Evolutionary conservation across 2,888 invertebrate genomes (phyloP).

Genomic region (Fragum whitleyi): DNA sequence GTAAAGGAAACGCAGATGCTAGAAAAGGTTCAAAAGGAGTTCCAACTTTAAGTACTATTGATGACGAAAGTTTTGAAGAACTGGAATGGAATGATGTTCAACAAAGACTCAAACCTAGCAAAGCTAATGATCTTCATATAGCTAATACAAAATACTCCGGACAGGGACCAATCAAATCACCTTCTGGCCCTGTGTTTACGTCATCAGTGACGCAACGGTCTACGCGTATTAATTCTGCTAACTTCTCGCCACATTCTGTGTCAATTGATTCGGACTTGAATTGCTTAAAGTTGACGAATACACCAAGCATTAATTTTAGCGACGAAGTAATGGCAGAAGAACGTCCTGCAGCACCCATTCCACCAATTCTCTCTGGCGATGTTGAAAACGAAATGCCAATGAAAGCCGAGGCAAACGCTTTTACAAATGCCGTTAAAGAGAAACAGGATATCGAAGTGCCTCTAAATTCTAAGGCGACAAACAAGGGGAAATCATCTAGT

Average conservation of each 20-base stretch:
- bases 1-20: no score
- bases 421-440: not conserved
- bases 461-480: not conserved
- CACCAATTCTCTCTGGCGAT: not conserved
- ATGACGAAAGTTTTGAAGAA: conserved; percentile 43
- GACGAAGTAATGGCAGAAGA: not conserved
- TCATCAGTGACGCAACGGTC: conserved; percentile 35
- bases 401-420: not conserved
- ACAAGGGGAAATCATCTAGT: not conserved
- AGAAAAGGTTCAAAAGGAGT: no score
- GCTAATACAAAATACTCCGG: conserved; percentile 36
- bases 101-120: conserved; percentile 39
- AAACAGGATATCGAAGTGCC: not conserved
- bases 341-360: not conserved
- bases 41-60: conserved; percentile 19
- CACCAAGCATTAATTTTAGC: not conserved
- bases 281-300: not conserved
- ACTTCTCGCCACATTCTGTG: conserved; percentile 39
- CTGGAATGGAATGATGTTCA: conserved; percentile 36
- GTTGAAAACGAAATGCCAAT: not conserved
- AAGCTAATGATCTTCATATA: conserved; percentile 35
- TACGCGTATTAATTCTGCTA: conserved; percentile 42
- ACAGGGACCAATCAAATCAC: not conserved
- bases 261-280: conserved; percentile 7
- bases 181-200: conserved; percentile 37